These are phyloP conservation scores for Cyprinodon diabolis DNA, from an alignment of 2,797 vertebrate genomes.

Conservation along the genomic window DNA sequence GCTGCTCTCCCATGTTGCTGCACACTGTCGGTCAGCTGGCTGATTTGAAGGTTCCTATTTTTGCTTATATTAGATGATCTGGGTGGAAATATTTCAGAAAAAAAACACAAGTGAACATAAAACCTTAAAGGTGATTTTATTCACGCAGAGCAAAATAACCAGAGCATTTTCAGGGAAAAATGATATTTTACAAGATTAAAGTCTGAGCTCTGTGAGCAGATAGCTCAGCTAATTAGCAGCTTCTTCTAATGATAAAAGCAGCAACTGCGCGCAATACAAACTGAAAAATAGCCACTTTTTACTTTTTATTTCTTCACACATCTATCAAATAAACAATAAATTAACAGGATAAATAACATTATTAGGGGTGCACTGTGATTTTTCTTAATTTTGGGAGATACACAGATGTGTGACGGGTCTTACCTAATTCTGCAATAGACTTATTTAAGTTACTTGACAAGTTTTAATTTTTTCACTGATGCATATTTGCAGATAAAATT, in stretches of 20 bases:
- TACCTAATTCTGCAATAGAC: too few relatives aligned
- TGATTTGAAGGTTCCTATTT: not conserved
- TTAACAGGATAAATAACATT: too few relatives aligned
- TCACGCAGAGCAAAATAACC: not conserved
- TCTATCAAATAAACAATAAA: too few relatives aligned
- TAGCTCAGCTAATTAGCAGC: not conserved
- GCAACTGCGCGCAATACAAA: not conserved
- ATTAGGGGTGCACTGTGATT: too few relatives aligned
- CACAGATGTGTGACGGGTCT: too few relatives aligned
- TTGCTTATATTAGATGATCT: not conserved
- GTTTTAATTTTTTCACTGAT: too few relatives aligned
- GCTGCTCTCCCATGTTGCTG: not conserved
- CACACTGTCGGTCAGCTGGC: not conserved
- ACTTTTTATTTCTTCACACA: too few relatives aligned
- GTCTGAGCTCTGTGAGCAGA: not conserved
- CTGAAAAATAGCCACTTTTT: not conserved
- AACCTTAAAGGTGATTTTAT: not conserved
- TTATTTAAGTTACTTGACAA: too few relatives aligned
- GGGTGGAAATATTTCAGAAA: not conserved
- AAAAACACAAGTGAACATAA: not conserved
- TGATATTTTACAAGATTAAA: not conserved
- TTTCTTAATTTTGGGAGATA: too few relatives aligned
- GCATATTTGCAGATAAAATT: too few relatives aligned
- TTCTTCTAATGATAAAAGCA: not conserved
- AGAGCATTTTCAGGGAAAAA: not conserved